Conservation (phyloP, 2,888 invertebrate species). For the Loripinus fragilis region DNA sequence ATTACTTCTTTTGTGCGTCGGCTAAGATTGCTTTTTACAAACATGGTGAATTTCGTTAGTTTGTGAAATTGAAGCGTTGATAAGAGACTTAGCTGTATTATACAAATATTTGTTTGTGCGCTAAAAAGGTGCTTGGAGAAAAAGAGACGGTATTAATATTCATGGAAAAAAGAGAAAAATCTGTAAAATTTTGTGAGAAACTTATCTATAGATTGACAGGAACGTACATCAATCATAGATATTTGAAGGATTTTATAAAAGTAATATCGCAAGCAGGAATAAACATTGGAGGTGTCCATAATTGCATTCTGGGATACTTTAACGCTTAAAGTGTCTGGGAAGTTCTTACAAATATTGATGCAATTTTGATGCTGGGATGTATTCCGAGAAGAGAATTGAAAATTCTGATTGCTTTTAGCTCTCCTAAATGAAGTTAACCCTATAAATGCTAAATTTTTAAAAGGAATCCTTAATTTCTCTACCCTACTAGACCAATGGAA, state of each 20-base stretch:
- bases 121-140: constrained; percentile 3
- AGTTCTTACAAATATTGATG: neutral
- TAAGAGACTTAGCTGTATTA: constrained; percentile 20
- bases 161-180: constrained; percentile 11
- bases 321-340: neutral
- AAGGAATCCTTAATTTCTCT: no score
- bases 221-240: constrained; percentile 14
- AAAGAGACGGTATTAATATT: constrained; percentile 7
- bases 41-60: constrained; percentile 16
- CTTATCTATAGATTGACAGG: constrained; percentile 13
- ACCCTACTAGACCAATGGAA: no score
- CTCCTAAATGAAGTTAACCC: no score
- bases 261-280: neutral
- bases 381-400: neutral
- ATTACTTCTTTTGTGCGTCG: constrained; percentile 14
- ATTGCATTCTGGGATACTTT: constrained; percentile 3
- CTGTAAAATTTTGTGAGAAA: constrained; percentile 19
- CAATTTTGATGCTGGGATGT: neutral
- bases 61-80: constrained; percentile 13
- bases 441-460: no score
- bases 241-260: constrained; percentile 5
- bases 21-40: constrained; percentile 15
- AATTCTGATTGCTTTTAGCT: neutral
- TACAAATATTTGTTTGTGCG: constrained; percentile 16
- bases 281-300: constrained; percentile 1